Conservation (phyloP, 2,113 vertebrate genomes). For the Chlorodrepanis virens region DNA sequence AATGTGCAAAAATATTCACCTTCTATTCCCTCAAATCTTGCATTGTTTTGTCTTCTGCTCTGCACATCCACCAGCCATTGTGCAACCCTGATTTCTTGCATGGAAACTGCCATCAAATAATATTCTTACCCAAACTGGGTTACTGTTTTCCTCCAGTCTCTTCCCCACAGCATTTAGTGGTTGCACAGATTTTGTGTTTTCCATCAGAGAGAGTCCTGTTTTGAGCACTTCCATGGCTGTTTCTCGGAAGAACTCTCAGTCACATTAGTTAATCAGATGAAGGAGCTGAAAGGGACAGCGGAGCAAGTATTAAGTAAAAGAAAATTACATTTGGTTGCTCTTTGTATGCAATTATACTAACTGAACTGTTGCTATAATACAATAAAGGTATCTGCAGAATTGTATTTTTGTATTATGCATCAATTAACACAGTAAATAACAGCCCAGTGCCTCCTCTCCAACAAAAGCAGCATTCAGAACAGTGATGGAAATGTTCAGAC, state of each 20-base stretch:
- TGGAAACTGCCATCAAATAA: neutral
- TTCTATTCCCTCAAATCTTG: neutral
- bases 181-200: neutral
- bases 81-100: neutral
- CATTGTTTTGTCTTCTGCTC: neutral
- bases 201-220: neutral
- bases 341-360: conserved; percentile 74
- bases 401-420: conserved; percentile 29
- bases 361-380: conserved; percentile 71
- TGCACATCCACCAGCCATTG: neutral
- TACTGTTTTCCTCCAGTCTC: neutral
- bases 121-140: neutral
- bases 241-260: conserved; percentile 72
- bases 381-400: conserved; percentile 60
- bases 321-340: conserved; percentile 76
- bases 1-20: neutral
- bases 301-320: conserved; percentile 68
- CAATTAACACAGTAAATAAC: conserved; percentile 40
- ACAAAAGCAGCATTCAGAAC: neutral
- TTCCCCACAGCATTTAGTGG: neutral
- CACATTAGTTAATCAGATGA: conserved; percentile 75
- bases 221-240: neutral
- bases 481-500: neutral
- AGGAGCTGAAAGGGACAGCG: conserved; percentile 68
- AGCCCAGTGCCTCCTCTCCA: neutral